Evolutionary conservation across 2,797 vertebrate genomes (phyloP), one percentile per base, ranked within the genome.

Genomic region (Selene dorsalis): DNA sequence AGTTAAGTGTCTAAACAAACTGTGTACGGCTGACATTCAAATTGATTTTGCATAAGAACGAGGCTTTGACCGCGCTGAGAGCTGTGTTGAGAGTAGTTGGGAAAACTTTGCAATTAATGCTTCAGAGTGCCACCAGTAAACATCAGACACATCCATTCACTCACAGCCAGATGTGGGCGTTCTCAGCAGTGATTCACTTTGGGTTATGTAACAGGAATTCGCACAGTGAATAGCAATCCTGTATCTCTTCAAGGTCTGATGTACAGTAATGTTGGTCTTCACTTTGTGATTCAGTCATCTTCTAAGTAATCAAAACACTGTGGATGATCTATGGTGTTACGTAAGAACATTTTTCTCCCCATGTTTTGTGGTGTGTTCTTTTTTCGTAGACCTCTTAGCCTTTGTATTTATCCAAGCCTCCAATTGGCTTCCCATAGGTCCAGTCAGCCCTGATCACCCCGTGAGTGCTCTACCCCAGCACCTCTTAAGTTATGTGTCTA

Each of bases 191-290:
- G 62, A 80, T 39, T 83, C 65, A 70, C 5, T 39, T 11, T 35
- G 28, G 11, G 55, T 82, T 82, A 59, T 38, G 56, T 14, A 80
- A 77, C 56, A 43, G 24, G 22, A 52, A 17, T 41, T 59, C 35
- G 53, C 24, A 24, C 41, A 47, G 0, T 18, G 13, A 62, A 62
- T 52, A 12, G 39, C 20, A 14, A 18, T 45, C 16, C 48, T 48
- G 56, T 11, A 3, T 32, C 9, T 55, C 28, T 52, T 69, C 13
- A 62, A 55, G 48, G 38, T 48, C 38, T 63, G 41, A 24, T 35
- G 4, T 24, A 26, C 45, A 38, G 14, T 16, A 5, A 66, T 57
- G 14, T 45, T 30, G 50, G 5, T 52, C n/a, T 65, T 32, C 24
- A 3, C 26, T 12, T 14, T 60, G 69, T 45, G 53, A 73, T 62